Base-by-base conservation (phyloP, 2,888 invertebrate species). In the Dryobota labecula region DNA sequence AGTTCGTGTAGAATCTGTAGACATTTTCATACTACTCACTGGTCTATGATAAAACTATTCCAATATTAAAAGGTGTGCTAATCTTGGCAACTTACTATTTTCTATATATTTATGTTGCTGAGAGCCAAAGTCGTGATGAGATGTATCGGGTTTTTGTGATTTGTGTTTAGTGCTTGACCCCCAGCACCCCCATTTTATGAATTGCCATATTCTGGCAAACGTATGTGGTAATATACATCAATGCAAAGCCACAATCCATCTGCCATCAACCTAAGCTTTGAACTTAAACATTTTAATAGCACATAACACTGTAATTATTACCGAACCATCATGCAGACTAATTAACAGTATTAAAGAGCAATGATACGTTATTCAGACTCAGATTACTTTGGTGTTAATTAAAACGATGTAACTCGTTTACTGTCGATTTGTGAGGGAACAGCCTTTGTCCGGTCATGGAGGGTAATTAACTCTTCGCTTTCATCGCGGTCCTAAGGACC, bases 401-500 rank as follows among this genome's bases (percentile, higher is more conserved):
- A 80, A 53, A 69, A 49, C 33, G 64, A 69, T 73, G 67, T 69
- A 36, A 82, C 76, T 54, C 62, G 66, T 60, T 76, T 74, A 78
- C 58, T 71, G 72, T 80, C 61, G 58, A 77, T 57, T 66, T 67
- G 64, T 78, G 71, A 76, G 68, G 63, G 65, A 66, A 65, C 71
- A 51, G 61, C 54, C 58, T 81, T 86, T 84, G 86, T 86, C 61
- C 67, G 68, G 61, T 45, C 71, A 47, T 68, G 66, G 67, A 61
- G 20, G 60, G 72, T 84, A 86, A 86, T 83, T 85, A 85, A 84
- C 76, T 77, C 66, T 63, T 70, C 3, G 80, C 72, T 80, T 80
- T 84, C 78, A 67, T 81, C 66, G 47, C 24, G 53, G 51, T 33
- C 47, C 8, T 38, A 20, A 73, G 69, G 76, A 71, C 45, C 63